phyloP scores from a whole-genome alignment of 2,113 vertebrate species.

The Puntigrus tetrazona region DNA sequence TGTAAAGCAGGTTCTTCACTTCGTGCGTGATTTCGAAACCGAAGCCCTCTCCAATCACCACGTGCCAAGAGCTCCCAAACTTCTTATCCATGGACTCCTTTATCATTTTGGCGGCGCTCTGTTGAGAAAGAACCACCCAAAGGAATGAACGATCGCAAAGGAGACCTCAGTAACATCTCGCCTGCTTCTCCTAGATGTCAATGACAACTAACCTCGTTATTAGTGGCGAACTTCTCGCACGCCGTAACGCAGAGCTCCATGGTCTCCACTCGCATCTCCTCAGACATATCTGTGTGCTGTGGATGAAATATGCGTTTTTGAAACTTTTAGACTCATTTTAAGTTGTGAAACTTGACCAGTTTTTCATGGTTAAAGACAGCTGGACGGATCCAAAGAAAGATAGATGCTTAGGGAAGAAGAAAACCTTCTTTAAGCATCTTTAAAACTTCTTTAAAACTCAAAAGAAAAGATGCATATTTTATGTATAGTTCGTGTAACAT shows the following conservation, averaged over 20 bases:
- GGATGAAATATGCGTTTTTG: neutral
- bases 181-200: neutral
- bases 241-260: constrained; percentile 94
- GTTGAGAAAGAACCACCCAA: constrained; percentile 4
- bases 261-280: constrained; percentile 95
- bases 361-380: neutral
- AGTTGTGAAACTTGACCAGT: neutral
- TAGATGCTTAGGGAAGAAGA: too few relatives aligned
- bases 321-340: neutral
- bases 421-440: neutral
- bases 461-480: neutral
- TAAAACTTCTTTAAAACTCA: neutral
- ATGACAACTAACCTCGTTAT: constrained; percentile 70
- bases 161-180: neutral
- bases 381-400: too few relatives aligned
- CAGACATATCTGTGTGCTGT: constrained; percentile 95
- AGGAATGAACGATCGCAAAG: neutral
- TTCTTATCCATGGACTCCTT: constrained; percentile 99
- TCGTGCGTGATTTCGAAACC: constrained; percentile 96
- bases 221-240: constrained; percentile 76
- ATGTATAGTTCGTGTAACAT: neutral
- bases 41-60: constrained; percentile 95
- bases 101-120: constrained; percentile 99
- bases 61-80: constrained; percentile 97
- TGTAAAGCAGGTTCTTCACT: constrained; percentile 96